Conservation (phyloP, 1,140 invertebrate species). For the Neodiprion lecontei region DNA sequence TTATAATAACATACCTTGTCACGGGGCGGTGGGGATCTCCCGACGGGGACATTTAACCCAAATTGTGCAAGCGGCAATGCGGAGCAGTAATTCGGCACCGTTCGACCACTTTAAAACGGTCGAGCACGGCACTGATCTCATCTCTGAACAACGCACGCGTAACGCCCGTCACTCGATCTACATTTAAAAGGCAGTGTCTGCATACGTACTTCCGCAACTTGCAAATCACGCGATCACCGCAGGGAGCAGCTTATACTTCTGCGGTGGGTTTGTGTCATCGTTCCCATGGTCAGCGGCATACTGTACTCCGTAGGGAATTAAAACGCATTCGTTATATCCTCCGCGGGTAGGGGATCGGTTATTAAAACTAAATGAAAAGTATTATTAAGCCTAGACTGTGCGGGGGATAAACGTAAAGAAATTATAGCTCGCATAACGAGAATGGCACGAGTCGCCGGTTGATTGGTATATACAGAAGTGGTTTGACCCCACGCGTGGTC, state of each 20-base stretch:
- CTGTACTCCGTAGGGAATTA: no score
- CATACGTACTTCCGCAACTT: neutral
- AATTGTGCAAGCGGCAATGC: conserved; percentile 1
- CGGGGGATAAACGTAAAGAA: neutral
- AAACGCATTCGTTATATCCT: neutral
- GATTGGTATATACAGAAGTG: neutral
- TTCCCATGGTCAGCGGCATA: no score
- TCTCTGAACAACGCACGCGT: neutral
- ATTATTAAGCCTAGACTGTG: neutral
- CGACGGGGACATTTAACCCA: conserved; percentile 4
- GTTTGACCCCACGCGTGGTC: conserved; percentile 3
- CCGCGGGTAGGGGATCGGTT: neutral
- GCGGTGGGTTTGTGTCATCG: no score
- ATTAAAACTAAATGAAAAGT: neutral
- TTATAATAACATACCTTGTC: neutral
- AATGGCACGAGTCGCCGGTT: neutral
- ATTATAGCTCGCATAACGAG: neutral
- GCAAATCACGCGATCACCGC: neutral
- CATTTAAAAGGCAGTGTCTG: neutral
- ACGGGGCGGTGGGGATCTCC: neutral
- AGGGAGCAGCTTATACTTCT: neutral
- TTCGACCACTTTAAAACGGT: conserved; percentile 1
- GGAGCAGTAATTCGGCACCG: neutral
- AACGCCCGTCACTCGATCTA: conserved; percentile 2
- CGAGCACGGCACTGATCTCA: neutral